Percentiles rank a stretch among this genome's conserved stretches.
Conservation (phyloP, 2,113 vertebrate species). For the Athene cunicularia region DNA sequence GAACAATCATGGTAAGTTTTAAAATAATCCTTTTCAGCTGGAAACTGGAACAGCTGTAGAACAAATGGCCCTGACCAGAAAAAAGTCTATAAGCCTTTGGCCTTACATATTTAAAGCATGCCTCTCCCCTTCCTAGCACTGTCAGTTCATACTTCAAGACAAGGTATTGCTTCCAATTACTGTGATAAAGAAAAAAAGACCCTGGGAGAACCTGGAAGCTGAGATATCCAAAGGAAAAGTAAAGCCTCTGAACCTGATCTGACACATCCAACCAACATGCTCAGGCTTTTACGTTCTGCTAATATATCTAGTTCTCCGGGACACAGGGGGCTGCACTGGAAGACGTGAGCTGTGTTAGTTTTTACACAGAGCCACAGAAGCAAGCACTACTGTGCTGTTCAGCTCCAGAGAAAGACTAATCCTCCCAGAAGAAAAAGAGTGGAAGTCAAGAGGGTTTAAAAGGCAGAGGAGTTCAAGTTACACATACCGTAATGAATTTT, state of each 20-base stretch:
- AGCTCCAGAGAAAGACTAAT: neutral
- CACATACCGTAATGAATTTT: too few species aligned
- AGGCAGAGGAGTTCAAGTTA: neutral
- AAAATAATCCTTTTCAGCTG: neutral
- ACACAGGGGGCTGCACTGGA: neutral
- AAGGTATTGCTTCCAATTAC: neutral
- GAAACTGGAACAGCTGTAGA: neutral
- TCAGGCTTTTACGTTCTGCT: neutral
- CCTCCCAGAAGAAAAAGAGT: neutral
- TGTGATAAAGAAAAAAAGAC: neutral
- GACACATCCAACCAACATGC: neutral
- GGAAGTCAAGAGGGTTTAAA: neutral
- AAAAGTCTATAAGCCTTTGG: neutral
- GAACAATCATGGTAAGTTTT: neutral
- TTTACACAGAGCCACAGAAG: neutral
- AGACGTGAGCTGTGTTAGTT: neutral
- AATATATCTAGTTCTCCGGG: rapidly evolving
- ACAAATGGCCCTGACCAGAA: neutral
- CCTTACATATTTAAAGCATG: neutral
- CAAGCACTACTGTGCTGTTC: neutral
- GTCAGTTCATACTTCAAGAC: neutral
- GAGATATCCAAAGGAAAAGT: neutral
- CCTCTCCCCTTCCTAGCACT: neutral
- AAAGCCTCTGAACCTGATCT: neutral
- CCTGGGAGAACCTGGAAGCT: neutral